phyloP scores from a whole-genome alignment of 2,888 invertebrate species.

The Drosophila robusta region DNA sequence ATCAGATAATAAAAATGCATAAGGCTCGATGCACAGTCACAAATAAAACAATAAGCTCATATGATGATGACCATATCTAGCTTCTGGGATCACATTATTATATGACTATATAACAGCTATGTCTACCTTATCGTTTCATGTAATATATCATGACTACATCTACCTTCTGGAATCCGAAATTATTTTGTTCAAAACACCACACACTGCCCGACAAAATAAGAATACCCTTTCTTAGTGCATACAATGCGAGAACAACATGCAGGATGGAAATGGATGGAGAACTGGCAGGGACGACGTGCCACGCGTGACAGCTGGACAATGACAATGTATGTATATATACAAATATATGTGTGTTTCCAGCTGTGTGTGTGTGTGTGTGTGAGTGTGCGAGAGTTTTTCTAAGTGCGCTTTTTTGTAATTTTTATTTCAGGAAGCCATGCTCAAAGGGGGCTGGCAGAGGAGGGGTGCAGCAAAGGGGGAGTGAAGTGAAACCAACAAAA shows the following conservation, averaged over 20 bases:
- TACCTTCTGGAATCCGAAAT: background rate
- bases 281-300: conserved; percentile 56
- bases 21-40: no score
- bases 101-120: no score
- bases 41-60: no score
- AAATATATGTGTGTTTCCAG: conserved; percentile 5
- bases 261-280: conserved; percentile 45
- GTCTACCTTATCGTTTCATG: no score
- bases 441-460: conserved; percentile 5
- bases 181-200: background rate
- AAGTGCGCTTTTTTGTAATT: conserved; percentile 60
- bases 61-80: no score
- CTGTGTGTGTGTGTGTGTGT: conserved; percentile 14
- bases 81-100: no score
- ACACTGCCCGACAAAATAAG: background rate
- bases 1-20: no score
- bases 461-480: background rate
- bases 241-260: conserved; percentile 25
- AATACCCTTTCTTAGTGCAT: conserved; percentile 11
- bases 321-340: conserved; percentile 51
- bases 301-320: conserved; percentile 79
- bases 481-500: conserved; percentile 43
- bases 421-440: conserved; percentile 61
- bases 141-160: no score
- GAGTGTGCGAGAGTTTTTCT: conserved; percentile 39